phyloP scores from a whole-genome alignment of 1,140 invertebrate genomes.

The Anoplophora glabripennis region DNA sequence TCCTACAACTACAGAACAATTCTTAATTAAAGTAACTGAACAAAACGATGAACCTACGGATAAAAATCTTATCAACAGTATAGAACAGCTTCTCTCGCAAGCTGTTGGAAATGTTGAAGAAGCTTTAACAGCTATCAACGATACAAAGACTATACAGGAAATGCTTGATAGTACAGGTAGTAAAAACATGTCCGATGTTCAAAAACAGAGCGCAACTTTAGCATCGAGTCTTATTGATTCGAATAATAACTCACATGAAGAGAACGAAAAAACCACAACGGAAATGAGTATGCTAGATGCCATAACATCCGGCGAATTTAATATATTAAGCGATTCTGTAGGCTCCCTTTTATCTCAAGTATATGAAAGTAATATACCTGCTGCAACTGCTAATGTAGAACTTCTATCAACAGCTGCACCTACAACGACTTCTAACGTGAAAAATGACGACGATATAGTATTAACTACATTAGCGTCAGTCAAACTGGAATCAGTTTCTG shows the following conservation, averaged over 20 bases:
- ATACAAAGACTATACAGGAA: slow-evolving; percentile 22
- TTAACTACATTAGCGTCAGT: too few relatives aligned
- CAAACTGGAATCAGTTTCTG: background rate
- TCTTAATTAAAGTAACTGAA: slow-evolving; percentile 4
- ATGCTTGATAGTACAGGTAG: slow-evolving; percentile 25
- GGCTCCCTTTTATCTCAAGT: slow-evolving; percentile 34
- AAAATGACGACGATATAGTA: too few relatives aligned
- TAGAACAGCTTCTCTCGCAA: slow-evolving; percentile 42
- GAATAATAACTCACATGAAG: background rate
- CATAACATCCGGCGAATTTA: too few relatives aligned
- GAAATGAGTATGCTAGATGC: too few relatives aligned
- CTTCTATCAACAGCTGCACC: too few relatives aligned
- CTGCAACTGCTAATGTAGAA: too few relatives aligned
- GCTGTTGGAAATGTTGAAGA: slow-evolving; percentile 30
- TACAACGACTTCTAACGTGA: too few relatives aligned
- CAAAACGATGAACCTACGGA: slow-evolving; percentile 14
- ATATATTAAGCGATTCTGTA: slow-evolving; percentile 30
- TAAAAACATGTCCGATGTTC: slow-evolving; percentile 47
- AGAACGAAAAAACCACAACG: slow-evolving; percentile 14
- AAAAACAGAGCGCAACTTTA: slow-evolving; percentile 48
- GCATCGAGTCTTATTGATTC: slow-evolving; percentile 47
- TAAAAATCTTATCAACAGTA: slow-evolving; percentile 26
- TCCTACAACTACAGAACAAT: slow-evolving; percentile 17
- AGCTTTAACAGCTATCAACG: slow-evolving; percentile 19
- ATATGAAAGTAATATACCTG: background rate